Base-by-base conservation (phyloP, 2,888 invertebrate genomes). In the Oligia fasciuncula region DNA sequence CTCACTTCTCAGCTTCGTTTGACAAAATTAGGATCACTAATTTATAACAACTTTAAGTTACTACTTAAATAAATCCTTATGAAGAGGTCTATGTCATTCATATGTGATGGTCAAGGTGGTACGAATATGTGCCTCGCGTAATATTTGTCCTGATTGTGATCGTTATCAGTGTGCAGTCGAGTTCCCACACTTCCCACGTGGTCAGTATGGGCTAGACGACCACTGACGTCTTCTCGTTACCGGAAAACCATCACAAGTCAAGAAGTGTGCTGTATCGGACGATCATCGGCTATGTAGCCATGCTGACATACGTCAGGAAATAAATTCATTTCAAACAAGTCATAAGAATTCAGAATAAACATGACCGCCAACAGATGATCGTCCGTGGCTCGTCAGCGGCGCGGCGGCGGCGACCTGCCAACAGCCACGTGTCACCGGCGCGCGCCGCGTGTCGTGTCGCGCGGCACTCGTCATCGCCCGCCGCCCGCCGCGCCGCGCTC, bases 281-380 rank as follows among this genome's bases (percentile, higher is more conserved):
- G 49, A 17, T 60, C 2, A 11, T 43, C 35, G 8, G 46, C 51
- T 35, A 65, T 49, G 23, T 35, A 40, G 23, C 49, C 11, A 14
- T 54, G 51, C 17, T 51, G 13, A 68, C 23, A 67, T 5, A 17
- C 23, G 23, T n/a, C 68, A 54, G 19, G 9, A 40, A 57, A 63
- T 40, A 4, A 66, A 70, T 60, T 51, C 54, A 70, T 66, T 40
- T 66, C 4, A n/a, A 70, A 75, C 66, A 70, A 81, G 60, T 75
- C 65, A 51, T 75, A 19, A 35, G 46, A 66, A 40, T 66, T 54
- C 13, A 60, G 51, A 70, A 66, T 70, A 67, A 54, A 76, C 66
- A 66, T 60, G 78, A 35, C 46, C 29, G 69, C 13, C 65, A 51
- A 40, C 69, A 54, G 67, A 40, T 46, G 17, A 23, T n/a, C 79